A percentile compares a stretch with the other conserved stretches of the same genome.
These are phyloP conservation scores for Paralichthys olivaceus DNA, from an alignment of 2,113 vertebrate genomes.

Conservation along the genomic window DNA sequence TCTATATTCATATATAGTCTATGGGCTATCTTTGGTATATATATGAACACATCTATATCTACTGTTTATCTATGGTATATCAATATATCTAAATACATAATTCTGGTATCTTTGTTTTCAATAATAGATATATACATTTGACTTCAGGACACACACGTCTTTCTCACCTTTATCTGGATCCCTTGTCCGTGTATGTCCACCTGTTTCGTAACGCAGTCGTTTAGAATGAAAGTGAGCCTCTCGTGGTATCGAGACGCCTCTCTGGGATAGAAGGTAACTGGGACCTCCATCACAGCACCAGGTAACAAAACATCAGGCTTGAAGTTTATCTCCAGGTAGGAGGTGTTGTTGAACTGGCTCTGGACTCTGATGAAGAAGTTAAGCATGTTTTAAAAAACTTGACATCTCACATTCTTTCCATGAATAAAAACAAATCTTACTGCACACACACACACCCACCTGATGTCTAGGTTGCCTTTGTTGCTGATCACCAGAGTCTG, in stretches of 20 bases:
- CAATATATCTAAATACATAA: neutral
- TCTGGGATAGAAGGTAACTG: constrained; percentile 86
- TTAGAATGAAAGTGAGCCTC: constrained; percentile 86
- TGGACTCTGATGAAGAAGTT: constrained; percentile 80
- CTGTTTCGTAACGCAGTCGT: constrained; percentile 77
- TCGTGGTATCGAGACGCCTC: constrained; percentile 83
- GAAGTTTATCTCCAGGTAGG: constrained; percentile 82
- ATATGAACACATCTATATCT: too few species aligned
- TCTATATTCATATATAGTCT: too few species aligned
- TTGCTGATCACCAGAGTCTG: constrained; percentile 85
- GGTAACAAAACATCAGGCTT: constrained; percentile 74
- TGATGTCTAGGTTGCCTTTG: constrained; percentile 79
- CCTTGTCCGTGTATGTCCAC: constrained; percentile 88
- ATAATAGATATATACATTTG: too few species aligned
- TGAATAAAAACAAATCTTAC: too few species aligned
- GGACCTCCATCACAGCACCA: constrained; percentile 80
- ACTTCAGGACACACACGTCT: neutral
- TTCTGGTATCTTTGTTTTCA: neutral
- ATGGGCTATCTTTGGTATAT: too few species aligned
- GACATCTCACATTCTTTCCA: neutral
- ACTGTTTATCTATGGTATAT: too few species aligned
- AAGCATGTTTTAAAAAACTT: neutral
- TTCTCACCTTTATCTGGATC: constrained; percentile 86
- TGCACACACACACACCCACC: constrained; percentile 68
- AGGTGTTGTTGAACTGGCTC: constrained; percentile 83